phyloP scores from a whole-genome alignment of 2,113 vertebrate genomes.

The Mesoclemmys tuberculata region DNA sequence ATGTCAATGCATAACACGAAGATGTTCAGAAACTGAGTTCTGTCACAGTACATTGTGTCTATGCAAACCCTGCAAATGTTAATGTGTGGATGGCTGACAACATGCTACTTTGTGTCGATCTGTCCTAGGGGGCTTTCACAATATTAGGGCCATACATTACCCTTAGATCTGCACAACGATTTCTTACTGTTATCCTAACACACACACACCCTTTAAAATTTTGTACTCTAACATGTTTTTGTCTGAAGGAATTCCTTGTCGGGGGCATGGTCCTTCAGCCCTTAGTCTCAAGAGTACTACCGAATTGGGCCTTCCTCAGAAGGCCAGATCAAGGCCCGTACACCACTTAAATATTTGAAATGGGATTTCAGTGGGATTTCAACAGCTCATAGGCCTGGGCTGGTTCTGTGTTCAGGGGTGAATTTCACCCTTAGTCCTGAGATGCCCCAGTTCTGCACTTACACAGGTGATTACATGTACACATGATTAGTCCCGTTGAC shows the following conservation, averaged over 20 bases:
- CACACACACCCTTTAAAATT: neutral
- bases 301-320: fast-evolving
- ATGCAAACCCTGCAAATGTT: fast-evolving
- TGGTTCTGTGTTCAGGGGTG: neutral
- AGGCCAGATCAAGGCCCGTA: neutral
- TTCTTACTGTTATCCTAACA: neutral
- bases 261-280: neutral
- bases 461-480: neutral
- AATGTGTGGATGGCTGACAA: neutral
- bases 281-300: neutral
- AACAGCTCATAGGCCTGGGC: neutral
- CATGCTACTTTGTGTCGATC: neutral
- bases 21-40: neutral
- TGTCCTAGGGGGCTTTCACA: neutral
- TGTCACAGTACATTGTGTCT: neutral
- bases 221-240: neutral
- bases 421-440: neutral
- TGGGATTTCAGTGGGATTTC: neutral
- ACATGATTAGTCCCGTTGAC: neutral
- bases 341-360: neutral
- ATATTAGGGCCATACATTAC: neutral
- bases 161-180: neutral
- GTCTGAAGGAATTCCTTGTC: neutral
- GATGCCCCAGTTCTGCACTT: neutral
- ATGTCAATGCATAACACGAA: neutral